phyloP scores from a whole-genome alignment of 1,140 invertebrate species.

The Drosophila parabipectinata region DNA sequence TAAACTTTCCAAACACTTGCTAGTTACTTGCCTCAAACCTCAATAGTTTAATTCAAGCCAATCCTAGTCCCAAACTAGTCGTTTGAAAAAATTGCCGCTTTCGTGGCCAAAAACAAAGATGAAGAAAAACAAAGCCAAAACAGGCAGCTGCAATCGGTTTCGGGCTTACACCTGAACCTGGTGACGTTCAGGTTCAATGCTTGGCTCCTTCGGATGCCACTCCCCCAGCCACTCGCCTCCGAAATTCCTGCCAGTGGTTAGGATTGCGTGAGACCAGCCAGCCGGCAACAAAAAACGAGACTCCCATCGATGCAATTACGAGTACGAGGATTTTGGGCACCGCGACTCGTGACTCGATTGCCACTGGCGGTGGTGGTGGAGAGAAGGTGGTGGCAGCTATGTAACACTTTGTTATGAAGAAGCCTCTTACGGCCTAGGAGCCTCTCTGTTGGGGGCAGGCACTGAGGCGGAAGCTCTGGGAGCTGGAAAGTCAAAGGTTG shows the following conservation, averaged over 20 bases:
- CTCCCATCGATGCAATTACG: conserved; percentile 40
- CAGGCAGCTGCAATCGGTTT: conserved; percentile 38
- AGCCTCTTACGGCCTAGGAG: background rate
- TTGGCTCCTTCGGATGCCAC: conserved; percentile 24
- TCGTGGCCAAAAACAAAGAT: conserved; percentile 4
- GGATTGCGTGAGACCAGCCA: conserved; percentile 59
- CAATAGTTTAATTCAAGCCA: background rate
- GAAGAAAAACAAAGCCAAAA: conserved; percentile 19
- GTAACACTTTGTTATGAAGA: conserved; percentile 51
- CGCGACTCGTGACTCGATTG: conserved; percentile 38
- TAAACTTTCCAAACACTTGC: background rate
- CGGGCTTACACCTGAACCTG: conserved; percentile 53
- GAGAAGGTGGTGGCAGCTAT: conserved; percentile 20
- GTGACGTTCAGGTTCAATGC: conserved; percentile 69
- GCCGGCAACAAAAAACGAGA: conserved; percentile 26
- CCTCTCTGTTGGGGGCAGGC: background rate
- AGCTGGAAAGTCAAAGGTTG: conserved; percentile 48
- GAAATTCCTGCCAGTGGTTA: background rate
- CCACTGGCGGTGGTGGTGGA: background rate
- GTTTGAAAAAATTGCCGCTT: conserved; percentile 3
- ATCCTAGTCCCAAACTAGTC: background rate
- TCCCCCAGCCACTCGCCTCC: conserved; percentile 6
- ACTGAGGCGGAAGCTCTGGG: conserved; percentile 21
- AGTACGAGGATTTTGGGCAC: conserved; percentile 26
- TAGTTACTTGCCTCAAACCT: background rate